Conservation (phyloP, 37 sponge, comb jelly and placozoan species). For the Spongilla lacustris region DNA sequence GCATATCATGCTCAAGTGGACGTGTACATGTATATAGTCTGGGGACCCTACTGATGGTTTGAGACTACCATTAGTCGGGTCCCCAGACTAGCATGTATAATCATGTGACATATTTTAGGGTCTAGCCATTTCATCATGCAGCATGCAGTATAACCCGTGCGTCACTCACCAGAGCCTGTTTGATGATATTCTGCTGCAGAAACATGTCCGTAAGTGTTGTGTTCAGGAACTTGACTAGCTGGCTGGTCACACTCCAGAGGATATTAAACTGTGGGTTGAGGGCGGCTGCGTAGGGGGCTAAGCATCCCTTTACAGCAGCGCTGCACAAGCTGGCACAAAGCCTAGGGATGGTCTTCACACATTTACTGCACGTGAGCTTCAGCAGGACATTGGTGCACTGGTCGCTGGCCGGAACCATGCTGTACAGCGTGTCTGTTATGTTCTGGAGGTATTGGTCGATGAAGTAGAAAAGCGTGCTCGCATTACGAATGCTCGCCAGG, state of each 20-base stretch:
- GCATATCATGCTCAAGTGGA: no score
- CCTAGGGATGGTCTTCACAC: background rate
- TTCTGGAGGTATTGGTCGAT: background rate
- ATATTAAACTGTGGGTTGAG: conserved; percentile 19
- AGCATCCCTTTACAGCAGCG: conserved; percentile 32
- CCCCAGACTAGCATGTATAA: no score
- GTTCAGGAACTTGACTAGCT: background rate
- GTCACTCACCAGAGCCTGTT: background rate
- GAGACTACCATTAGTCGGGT: no score
- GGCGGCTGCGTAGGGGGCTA: conserved; percentile 22
- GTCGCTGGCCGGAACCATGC: background rate
- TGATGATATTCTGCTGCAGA: background rate
- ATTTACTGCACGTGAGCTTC: conserved; percentile 20
- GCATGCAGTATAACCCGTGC: background rate
- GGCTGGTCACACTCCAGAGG: conserved; percentile 23
- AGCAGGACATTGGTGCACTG: conserved; percentile 18
- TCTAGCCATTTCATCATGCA: background rate
- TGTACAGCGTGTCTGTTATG: background rate
- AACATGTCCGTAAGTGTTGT: background rate
- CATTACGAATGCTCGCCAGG: background rate
- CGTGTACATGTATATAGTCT: no score
- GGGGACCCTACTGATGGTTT: no score
- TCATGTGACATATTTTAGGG: no score
- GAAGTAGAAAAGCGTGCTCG: background rate
- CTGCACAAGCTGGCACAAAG: conserved; percentile 20